These are phyloP conservation scores for Caenorhabditis becei DNA, from an alignment of 2,888 invertebrate genomes.

Conservation along the genomic window DNA sequence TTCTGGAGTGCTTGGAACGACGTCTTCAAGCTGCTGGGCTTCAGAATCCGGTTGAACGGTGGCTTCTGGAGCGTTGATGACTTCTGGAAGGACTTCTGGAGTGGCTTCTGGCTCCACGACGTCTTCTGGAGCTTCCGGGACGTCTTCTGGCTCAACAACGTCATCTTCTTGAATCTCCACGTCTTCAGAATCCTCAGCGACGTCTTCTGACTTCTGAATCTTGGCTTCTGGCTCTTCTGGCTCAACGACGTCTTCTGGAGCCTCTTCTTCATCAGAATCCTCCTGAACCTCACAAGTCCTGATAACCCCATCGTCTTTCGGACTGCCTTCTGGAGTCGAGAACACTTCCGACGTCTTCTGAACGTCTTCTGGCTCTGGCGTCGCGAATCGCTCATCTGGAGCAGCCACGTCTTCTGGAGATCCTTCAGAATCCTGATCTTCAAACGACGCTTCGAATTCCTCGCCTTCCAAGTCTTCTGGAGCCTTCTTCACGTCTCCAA, in stretches of 20 bases:
- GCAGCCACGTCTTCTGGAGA: too few species aligned
- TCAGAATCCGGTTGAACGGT: too few species aligned
- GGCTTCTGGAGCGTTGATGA: neutral
- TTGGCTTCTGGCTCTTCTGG: too few species aligned
- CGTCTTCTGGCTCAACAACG: neutral
- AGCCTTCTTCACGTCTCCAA: neutral
- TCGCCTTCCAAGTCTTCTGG: neutral
- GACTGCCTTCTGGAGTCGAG: neutral
- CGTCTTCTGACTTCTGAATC: neutral
- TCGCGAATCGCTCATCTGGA: too few species aligned
- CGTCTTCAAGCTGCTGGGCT: too few species aligned
- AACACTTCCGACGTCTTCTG: neutral
- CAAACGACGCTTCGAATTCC: neutral
- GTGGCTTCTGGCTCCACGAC: neutral
- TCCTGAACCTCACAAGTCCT: slow-evolving; percentile 15
- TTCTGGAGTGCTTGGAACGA: too few species aligned
- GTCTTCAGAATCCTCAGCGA: too few species aligned
- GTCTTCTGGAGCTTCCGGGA: neutral
- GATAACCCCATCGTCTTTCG: slow-evolving; percentile 2
- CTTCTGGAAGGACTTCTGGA: neutral
- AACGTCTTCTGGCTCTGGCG: neutral
- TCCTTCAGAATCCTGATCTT: too few species aligned
- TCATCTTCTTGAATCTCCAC: neutral
- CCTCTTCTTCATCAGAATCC: neutral
- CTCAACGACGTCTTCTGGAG: slow-evolving; percentile 12